These are phyloP conservation scores for Cheirogaleus medius DNA, from an alignment of 2,113 vertebrate species.

Conservation along the genomic window DNA sequence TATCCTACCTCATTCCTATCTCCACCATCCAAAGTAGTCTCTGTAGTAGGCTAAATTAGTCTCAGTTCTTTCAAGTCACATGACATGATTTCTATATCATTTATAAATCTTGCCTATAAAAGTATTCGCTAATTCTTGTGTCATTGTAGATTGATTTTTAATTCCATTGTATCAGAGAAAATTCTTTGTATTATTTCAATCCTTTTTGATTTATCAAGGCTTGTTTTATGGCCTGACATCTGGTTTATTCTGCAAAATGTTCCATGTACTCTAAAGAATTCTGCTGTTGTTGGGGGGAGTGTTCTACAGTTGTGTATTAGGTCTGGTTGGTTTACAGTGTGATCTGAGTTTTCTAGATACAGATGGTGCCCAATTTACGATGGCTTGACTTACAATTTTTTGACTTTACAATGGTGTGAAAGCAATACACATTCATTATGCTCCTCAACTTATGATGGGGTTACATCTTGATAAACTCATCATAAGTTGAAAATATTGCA, in stretches of 20 bases:
- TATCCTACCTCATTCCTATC: not conserved
- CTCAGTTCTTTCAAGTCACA: not conserved
- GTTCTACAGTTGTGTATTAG: not conserved
- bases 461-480: no score
- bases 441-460: not conserved
- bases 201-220: not conserved
- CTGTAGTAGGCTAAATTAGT: not conserved
- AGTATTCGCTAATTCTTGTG: not conserved
- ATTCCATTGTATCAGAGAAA: not conserved
- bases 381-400: not conserved
- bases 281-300: not conserved
- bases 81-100: not conserved
- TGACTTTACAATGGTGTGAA: not conserved
- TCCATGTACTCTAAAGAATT: not conserved
- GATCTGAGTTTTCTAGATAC: not conserved
- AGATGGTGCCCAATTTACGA: not conserved
- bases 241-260: not conserved
- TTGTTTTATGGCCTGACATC: not conserved
- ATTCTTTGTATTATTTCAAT: not conserved
- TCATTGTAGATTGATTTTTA: not conserved
- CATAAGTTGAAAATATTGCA: no score
- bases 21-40: not conserved
- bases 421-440: not conserved
- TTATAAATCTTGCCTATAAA: not conserved
- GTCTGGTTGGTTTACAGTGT: not conserved